Evolutionary conservation across 2,888 invertebrate genomes (phyloP), one percentile per base, ranked within the genome.

Genomic region (Oxytorus armatus): DNA sequence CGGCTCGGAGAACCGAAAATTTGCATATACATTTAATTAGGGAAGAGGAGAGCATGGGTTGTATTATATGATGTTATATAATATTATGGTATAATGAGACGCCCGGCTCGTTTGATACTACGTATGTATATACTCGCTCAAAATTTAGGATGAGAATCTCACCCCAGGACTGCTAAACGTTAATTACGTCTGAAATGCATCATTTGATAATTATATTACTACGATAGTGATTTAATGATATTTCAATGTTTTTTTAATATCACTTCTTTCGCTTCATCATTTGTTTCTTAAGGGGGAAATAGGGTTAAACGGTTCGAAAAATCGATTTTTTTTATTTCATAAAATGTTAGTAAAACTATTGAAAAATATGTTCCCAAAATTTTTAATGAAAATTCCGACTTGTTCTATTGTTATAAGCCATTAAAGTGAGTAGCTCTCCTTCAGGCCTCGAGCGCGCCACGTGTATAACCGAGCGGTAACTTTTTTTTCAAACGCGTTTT

Each of bases 11-110:
- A 53, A 57, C 77, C 77, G 80, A 81, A 78, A 79, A 84, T 84
- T 83, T 87, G 83, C 86, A 86, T 86, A 84, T 83, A 86, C 87
- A 90, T 90, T 90, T 90, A 89, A 91, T 90, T 91, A 90, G 86
- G 86, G 85, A 80, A 82, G 79, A 83, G 83, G 63, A 68, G 74
- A 59, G 49, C 53, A 18, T 36, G 75, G 55, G 14, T 73, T 75
- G 36, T 79, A 65, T 79, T 73, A 63, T 76, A 76, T 59, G 72
- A 76, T 79, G 72, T 82, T 76, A 72, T 75, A 79, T 81, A 75
- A 75, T 81, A 76, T 75, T 76, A 76, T 66, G 23, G 68, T 69
- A 47, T 72, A 77, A 57, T 61, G 65, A 74, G 66, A 51, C 42
- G 11, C 49, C 21, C 29, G 55, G 57, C 44, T 18, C 33, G 36